Conservation (phyloP, 2,797 vertebrate genomes). For the Diceros bicornis region DNA sequence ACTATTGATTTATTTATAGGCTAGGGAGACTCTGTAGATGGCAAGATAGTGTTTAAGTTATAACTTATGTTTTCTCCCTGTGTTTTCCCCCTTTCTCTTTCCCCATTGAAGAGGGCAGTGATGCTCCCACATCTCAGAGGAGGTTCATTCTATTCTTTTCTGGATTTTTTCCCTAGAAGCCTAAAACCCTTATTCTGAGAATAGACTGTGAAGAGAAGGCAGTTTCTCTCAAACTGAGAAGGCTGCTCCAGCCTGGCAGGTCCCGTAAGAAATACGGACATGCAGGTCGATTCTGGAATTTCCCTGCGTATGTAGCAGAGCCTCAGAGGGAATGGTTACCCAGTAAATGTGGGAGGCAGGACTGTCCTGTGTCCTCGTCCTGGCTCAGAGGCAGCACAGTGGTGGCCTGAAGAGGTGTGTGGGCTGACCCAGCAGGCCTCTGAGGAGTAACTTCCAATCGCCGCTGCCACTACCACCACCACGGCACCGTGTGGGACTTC, state of each 20-base stretch:
- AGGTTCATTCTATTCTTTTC: not conserved
- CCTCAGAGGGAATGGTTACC: not conserved
- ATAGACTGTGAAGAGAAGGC: constrained; percentile 20
- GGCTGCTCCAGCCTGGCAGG: not conserved
- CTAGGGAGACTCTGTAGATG: not conserved
- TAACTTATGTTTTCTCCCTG: not conserved
- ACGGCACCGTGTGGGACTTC: not conserved
- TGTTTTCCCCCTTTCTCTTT: not conserved
- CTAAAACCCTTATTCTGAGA: constrained; percentile 29
- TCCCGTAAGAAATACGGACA: not conserved
- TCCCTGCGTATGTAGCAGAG: not conserved
- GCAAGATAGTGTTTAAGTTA: not conserved
- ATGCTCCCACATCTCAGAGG: not conserved
- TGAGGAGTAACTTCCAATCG: not conserved
- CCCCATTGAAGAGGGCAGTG: not conserved
- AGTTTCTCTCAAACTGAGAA: constrained; percentile 29
- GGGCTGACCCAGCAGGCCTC: not conserved
- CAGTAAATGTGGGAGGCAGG: not conserved
- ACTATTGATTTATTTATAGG: not conserved
- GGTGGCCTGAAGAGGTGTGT: not conserved
- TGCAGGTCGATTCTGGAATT: not conserved
- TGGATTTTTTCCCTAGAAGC: not conserved
- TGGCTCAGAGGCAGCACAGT: not conserved
- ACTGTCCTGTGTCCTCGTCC: not conserved
- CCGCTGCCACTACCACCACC: not conserved